Percentiles rank a stretch among this genome's conserved stretches.
Evolutionary conservation across 64 coral and sea anemone species (phyloP).

Genomic region (Dendronephthya gigantea): DNA sequence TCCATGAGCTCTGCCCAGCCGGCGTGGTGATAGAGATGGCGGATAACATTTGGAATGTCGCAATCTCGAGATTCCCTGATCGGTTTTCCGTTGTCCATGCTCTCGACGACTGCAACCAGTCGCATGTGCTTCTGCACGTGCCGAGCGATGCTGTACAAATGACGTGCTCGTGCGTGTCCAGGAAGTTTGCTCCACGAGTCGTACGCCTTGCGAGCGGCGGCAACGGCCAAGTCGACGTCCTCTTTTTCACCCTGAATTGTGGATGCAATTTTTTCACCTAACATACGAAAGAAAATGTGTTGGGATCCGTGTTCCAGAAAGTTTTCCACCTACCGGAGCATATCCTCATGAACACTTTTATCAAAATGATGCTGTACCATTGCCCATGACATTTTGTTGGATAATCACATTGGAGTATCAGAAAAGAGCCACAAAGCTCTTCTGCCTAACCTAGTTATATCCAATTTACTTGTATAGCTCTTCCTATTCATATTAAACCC

Average conservation of each 20-base stretch:
- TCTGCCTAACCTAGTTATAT: too few relatives aligned
- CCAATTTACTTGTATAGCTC: too few relatives aligned
- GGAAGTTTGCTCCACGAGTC: slow-evolving; percentile 77
- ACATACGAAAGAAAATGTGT: neutral
- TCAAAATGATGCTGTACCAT: too few relatives aligned
- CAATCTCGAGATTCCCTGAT: slow-evolving; percentile 80
- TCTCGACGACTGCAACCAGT: slow-evolving; percentile 70
- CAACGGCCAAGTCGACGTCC: slow-evolving; percentile 72
- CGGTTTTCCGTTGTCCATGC: slow-evolving; percentile 86
- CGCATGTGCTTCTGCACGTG: slow-evolving; percentile 96
- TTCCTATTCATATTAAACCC: too few relatives aligned
- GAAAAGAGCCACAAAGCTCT: too few relatives aligned
- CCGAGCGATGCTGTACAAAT: slow-evolving; percentile 88
- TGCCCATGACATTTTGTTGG: too few relatives aligned
- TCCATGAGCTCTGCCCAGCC: slow-evolving; percentile 98
- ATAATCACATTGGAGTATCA: too few relatives aligned
- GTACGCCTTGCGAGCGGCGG: slow-evolving; percentile 65
- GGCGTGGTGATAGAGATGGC: slow-evolving; percentile 90
- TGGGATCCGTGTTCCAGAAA: too few relatives aligned
- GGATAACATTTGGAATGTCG: slow-evolving; percentile 77
- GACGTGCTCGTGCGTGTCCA: slow-evolving; percentile 74
- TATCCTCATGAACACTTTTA: too few relatives aligned
- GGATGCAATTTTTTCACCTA: slow-evolving; percentile 82
- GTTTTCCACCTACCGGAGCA: too few relatives aligned
- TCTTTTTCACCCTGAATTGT: slow-evolving; percentile 89